phyloP scores from a whole-genome alignment of 2,797 vertebrate species.

The Notamacropus eugenii region DNA sequence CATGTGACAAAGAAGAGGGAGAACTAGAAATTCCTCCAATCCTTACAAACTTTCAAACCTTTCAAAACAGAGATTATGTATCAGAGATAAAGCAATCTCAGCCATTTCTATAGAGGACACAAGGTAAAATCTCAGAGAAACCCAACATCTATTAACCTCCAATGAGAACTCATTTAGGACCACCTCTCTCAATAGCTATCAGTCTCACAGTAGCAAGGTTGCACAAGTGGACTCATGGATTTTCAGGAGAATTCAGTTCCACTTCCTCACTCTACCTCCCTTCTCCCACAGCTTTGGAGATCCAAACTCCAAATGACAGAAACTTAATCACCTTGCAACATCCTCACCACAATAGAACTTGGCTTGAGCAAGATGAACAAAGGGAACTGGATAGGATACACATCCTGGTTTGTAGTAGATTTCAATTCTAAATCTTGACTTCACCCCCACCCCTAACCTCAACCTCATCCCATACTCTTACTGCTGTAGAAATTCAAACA shows the following conservation, averaged over 20 bases:
- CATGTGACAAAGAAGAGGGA: background rate
- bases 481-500: background rate
- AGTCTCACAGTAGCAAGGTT: background rate
- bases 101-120: background rate
- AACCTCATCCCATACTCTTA: background rate
- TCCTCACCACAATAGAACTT: background rate
- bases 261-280: background rate
- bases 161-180: background rate
- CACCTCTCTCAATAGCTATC: too few species aligned
- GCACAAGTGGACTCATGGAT: background rate
- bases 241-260: background rate
- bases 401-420: background rate
- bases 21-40: background rate
- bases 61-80: background rate
- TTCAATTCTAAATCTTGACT: background rate
- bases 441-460: background rate
- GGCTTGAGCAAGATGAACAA: background rate
- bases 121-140: background rate
- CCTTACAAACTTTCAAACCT: background rate
- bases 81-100: background rate
- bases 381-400: background rate
- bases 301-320: background rate
- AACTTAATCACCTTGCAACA: background rate
- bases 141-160: background rate
- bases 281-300: background rate